Evolutionary conservation across 2,888 invertebrate genomes (phyloP), one percentile per base, ranked within the genome.

Genomic region (Leptinotarsa juncta): DNA sequence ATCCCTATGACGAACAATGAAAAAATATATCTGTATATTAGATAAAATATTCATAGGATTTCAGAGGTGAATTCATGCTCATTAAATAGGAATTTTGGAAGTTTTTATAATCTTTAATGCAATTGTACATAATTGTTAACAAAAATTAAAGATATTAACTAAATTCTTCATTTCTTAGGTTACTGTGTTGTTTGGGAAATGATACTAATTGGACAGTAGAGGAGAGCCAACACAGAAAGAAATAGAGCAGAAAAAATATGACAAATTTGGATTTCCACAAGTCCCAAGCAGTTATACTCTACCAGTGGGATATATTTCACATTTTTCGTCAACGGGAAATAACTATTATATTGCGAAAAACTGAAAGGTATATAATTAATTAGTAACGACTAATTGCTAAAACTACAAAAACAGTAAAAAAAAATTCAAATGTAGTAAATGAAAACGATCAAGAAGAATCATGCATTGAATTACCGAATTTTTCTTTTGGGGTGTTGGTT

Each of bases 401-500:
- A 50, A 10, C 51, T 51, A 67, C n/a, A 3, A 16, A 20, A 23
- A 57, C 57, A 26, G 15, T n/a, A 15, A 57, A 15, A 12, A 51
- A 49, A 67, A 50, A 67, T 57, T 71, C 65, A 49, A 83, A 85
- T 42, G 42, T 10, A 42, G 0, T 10, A 42, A 42, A 10, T 42
- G 10, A 42, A 42, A 42, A 42, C 3, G 42, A 42, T 42, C 10
- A 42, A 42, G 42, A 42, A 10, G 85, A 87, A 85, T 84, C 77
- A 72, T 75, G 78, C 77, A 67, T 67, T 73, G 60, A 76, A 69
- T 79, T 79, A 79, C 78, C 78, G 65, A 73, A 67, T 65, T 51
- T 74, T 66, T 77, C 77, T 76, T 73, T 79, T 57, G 70, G 77
- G 42, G 70, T 60, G 20, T 66, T 72, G n/a, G 70, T 68, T 67